A percentile compares a stretch with the other conserved stretches of the same genome.
Evolutionary conservation across 2,113 vertebrate species (phyloP).

Genomic region (Gasterosteus nipponicus): DNA sequence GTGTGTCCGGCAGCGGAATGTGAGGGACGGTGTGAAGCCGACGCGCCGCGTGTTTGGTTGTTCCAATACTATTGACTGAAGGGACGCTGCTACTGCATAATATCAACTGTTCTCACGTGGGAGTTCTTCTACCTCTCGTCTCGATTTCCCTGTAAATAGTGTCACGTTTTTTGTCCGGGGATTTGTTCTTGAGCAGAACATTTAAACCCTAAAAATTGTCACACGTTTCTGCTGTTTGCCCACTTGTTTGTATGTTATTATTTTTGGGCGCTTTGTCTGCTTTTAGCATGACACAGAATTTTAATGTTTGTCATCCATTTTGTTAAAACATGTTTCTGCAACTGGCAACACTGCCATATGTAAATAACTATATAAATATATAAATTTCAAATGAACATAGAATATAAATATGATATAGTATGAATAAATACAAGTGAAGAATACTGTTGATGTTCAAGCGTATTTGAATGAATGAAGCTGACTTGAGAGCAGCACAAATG

Average conservation of each 20-base stretch:
- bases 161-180: constrained; percentile 20
- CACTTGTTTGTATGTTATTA: neutral
- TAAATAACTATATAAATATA: constrained; percentile 73
- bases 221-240: constrained; percentile 18
- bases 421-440: constrained; percentile 73
- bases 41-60: constrained; percentile 29
- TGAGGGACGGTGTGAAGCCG: constrained; percentile 20
- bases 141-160: constrained; percentile 37
- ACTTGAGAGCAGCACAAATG: neutral
- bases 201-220: constrained; percentile 3
- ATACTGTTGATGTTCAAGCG: neutral
- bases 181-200: constrained; percentile 48
- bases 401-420: constrained; percentile 72
- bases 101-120: constrained; percentile 57
- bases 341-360: constrained; percentile 69
- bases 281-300: constrained; percentile 69
- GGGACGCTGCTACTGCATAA: constrained; percentile 78
- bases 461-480: neutral
- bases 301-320: constrained; percentile 57
- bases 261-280: constrained; percentile 40
- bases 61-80: constrained; percentile 34
- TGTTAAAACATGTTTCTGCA: constrained; percentile 66
- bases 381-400: constrained; percentile 70
- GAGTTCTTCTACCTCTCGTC: constrained; percentile 18
- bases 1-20: constrained; percentile 63